Conservation (phyloP, 2,888 invertebrate genomes). For the Drosophila bunnanda region DNA sequence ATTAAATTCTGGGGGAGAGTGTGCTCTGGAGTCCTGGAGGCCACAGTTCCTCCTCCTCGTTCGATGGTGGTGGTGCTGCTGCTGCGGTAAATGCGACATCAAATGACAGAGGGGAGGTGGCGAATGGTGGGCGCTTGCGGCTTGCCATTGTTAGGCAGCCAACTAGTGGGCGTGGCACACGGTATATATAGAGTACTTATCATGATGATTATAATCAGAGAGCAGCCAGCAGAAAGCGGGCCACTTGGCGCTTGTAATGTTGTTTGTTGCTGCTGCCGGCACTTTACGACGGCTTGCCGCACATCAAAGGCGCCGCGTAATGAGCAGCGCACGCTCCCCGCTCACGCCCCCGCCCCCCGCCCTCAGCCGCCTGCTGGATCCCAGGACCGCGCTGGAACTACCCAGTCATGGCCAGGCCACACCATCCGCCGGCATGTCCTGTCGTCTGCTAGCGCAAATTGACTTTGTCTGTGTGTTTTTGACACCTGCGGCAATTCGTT, state of each 20-base stretch:
- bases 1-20: constrained; percentile 23
- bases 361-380: too few species aligned
- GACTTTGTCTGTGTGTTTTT: constrained; percentile 80
- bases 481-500: constrained; percentile 79
- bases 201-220: constrained; percentile 76
- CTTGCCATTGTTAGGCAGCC: constrained; percentile 56
- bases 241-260: constrained; percentile 77
- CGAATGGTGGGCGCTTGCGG: constrained; percentile 34
- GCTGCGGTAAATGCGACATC: constrained; percentile 42
- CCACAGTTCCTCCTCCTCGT: not conserved
- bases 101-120: constrained; percentile 23
- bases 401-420: constrained; percentile 5
- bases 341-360: constrained; percentile 31
- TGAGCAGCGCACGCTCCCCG: constrained; percentile 71
- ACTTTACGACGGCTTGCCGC: constrained; percentile 77
- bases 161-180: constrained; percentile 42
- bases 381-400: constrained; percentile 1
- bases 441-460: constrained; percentile 67
- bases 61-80: constrained; percentile 1
- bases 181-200: constrained; percentile 53
- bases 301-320: constrained; percentile 78
- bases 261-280: constrained; percentile 59
- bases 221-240: constrained; percentile 49
- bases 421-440: constrained; percentile 18
- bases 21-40: not conserved